A percentile compares a stretch with the other conserved stretches of the same genome.
Conservation (phyloP, 1,140 invertebrate species). For the Cydia splendana region DNA sequence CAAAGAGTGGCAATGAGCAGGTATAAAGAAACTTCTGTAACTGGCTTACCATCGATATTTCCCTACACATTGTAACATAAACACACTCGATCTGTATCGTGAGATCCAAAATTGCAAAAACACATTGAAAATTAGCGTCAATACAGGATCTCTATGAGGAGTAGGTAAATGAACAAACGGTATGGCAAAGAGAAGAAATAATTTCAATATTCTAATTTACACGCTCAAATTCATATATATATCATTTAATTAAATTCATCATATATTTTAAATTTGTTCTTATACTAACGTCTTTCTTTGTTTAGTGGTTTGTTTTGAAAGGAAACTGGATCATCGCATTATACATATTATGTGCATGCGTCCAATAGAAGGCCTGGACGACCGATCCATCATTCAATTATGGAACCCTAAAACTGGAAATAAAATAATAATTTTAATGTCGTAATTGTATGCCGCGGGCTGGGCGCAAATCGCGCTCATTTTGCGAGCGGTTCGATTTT, state of each 20-base stretch:
- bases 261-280: too few species aligned
- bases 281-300: neutral
- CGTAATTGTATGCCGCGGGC: constrained; percentile 75
- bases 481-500: constrained; percentile 60
- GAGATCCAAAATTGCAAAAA: too few species aligned
- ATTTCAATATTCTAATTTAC: too few species aligned
- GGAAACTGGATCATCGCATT: neutral
- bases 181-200: too few species aligned
- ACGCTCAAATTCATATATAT: too few species aligned
- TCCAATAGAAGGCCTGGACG: neutral
- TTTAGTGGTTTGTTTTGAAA: neutral
- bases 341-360: neutral
- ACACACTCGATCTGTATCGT: neutral
- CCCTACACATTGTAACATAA: neutral
- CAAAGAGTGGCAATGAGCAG: constrained; percentile 10
- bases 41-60: neutral
- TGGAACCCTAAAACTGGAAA: constrained; percentile 65
- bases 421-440: constrained; percentile 80
- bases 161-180: too few species aligned
- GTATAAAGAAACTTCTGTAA: neutral
- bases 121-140: too few species aligned
- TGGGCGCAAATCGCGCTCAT: constrained; percentile 60
- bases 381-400: constrained; percentile 10
- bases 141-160: too few species aligned
- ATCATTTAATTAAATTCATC: too few species aligned